Evolutionary conservation across 2,888 invertebrate genomes (phyloP), one percentile per base, ranked within the genome.

Genomic region (Tenthredo amoena): DNA sequence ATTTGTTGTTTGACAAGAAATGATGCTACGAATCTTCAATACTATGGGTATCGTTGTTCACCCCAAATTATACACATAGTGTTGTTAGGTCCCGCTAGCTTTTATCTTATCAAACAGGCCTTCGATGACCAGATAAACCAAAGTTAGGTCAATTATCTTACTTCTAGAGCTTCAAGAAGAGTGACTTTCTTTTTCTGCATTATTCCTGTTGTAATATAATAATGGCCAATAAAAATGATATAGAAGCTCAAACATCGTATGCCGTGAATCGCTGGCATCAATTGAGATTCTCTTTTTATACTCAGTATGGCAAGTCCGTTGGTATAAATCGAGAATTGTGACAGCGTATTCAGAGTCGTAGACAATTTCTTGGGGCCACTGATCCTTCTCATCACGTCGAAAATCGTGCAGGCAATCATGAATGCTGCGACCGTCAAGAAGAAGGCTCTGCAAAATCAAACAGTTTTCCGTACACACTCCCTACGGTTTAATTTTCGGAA

Each of bases 201-300:
- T 85, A 93, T 93, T 4, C 87, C 88, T 0, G 91, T 91, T 87
- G 94, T 62, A 9, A 62, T 2, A n/a, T 62, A 62, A 62, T 26
- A 26, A 62, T 62, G 62, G 9, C 26, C 10, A 62, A 62, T 71
- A 31, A 71, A 6, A 18, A 71, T 9, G 15, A 0, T 1, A 37
- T 15, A 12, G 4, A 6, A 37, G 34, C 37, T 18, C 71, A 71
- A n/a, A 18, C 37, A 71, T 34, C 71, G 71, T 0, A 71, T 71
- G 37, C 71, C 71, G 37, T 71, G 71, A n/a, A 71, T 71, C 0
- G 71, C 71, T 37, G 71, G 71, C 37, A 71, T 37, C 34, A 37
- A 37, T 71, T 18, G 7, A 37, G 71, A 18, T n/a, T 37, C 3
- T 9, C 37, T 94, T 71, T 71, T n/a, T 1, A 37, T 71, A 31